phyloP scores from a whole-genome alignment of 2,113 vertebrate genomes.

The Cebidichthys violaceus region DNA sequence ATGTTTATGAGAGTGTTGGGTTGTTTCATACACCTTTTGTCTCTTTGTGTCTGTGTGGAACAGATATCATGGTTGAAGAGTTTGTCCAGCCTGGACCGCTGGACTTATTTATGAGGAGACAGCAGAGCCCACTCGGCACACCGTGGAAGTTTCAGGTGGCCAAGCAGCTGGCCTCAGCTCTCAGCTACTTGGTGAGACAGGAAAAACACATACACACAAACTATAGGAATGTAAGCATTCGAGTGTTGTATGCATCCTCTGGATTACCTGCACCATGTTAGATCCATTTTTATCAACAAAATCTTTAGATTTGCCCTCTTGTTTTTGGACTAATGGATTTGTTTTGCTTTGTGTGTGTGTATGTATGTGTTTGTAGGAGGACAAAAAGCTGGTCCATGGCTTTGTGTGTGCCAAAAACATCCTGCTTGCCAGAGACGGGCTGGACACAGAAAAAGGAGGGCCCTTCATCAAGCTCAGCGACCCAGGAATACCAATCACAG shows the following conservation, averaged over 20 bases:
- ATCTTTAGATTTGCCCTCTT: neutral
- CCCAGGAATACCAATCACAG: slow-evolving; percentile 94
- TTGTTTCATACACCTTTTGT: neutral
- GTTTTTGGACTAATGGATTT: neutral
- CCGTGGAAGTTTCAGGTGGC: slow-evolving; percentile 98
- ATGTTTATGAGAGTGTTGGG: neutral
- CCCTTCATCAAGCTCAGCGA: slow-evolving; percentile 99
- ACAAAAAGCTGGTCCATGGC: slow-evolving; percentile 97
- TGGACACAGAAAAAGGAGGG: slow-evolving; percentile 86
- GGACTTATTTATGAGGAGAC: slow-evolving; percentile 94
- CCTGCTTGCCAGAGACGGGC: slow-evolving; percentile 92
- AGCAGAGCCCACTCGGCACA: slow-evolving; percentile 87
- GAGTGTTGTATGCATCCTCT: neutral
- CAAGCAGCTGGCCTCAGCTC: slow-evolving; percentile 94
- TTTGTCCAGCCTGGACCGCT: slow-evolving; percentile 93
- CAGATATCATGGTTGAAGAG: slow-evolving; percentile 99
- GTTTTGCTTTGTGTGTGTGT: slow-evolving; percentile 22
- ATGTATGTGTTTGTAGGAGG: slow-evolving; percentile 86
- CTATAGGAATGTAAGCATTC: neutral
- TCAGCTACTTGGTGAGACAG: slow-evolving; percentile 94
- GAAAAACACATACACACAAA: slow-evolving; percentile 2
- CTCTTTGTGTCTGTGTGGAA: slow-evolving; percentile 30
- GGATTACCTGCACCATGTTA: neutral
- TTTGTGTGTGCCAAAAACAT: slow-evolving; percentile 98
- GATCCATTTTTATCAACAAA: neutral